Base-by-base conservation (phyloP, 1,140 invertebrate species). In the Sitobion miscanthi region DNA sequence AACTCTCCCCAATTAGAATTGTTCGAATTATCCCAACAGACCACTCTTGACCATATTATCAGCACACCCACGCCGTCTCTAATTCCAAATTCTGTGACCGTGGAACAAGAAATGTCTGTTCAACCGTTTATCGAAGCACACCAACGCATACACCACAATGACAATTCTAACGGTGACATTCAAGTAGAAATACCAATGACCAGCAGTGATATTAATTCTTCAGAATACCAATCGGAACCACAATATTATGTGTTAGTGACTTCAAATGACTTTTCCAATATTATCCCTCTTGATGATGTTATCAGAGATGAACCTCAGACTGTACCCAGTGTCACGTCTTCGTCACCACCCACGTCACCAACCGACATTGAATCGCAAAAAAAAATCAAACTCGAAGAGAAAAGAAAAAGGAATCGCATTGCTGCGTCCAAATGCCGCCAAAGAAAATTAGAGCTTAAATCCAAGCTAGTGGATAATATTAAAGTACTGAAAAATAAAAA, bases 311-410 rank as follows among this genome's bases (percentile, higher is more conserved):
- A 99, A 95, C 98, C 98, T 1, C 98, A 98, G 94, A 98, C 97
- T 7, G 97, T 98, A 1, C 97, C 97, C 3, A 97, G 96, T 93
- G 95, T 96, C 94, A 96, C 95, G 87, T 96, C 96, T 94, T 96
- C 97, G 35, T 97, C 97, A 11, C 97, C 97, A 42, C 97, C 97
- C 86, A 96, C 99, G 94, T 98, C 98, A 6, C 98, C 99, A 11
- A 99, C 99, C 91, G 97, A 99, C 95, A 99, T 99, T 98, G 98
- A 98, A 95, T 97, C 96, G 62, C 99, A 99, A 95, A 99, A 99
- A 95, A 96, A 97, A 94, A 98, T 99, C 94, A 99, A 99, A 95
- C 95, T 99, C 54, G 99, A 99, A 95, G 96, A 99, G 42, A 99
- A 99, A 95, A 95, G 99, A 45, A 98, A 99, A 94, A 96, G 99